Percentiles rank a stretch among this genome's conserved stretches.
phyloP scores from a whole-genome alignment of 2,113 vertebrate species.

The Heloderma charlesbogerti region DNA sequence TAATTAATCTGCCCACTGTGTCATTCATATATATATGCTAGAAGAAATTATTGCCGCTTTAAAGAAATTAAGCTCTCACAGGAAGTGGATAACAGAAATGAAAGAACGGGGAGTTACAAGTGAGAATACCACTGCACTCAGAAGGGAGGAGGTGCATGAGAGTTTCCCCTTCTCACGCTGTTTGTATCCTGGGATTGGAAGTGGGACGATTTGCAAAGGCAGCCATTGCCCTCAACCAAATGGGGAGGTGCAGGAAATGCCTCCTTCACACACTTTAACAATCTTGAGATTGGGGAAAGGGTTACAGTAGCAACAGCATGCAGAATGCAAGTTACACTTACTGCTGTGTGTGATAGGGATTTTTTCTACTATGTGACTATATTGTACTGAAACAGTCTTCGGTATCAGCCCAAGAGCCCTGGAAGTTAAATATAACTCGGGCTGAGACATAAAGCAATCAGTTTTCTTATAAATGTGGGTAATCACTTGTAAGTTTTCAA shows the following conservation, averaged over 20 bases:
- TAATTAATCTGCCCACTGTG: too few species aligned
- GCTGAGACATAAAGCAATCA: conserved; percentile 37
- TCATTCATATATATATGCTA: not conserved
- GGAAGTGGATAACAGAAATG: not conserved
- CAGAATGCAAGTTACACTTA: not conserved
- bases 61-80: not conserved
- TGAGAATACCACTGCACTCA: not conserved
- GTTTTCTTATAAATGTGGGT: conserved; percentile 20
- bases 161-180: not conserved
- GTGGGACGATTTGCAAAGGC: not conserved
- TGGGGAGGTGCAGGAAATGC: not conserved
- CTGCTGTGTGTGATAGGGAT: not conserved
- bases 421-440: not conserved
- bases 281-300: not conserved
- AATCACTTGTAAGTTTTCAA: conserved; percentile 30
- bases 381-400: conserved; percentile 19
- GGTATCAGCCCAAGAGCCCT: not conserved
- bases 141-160: not conserved
- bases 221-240: not conserved
- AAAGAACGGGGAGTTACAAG: not conserved
- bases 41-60: not conserved
- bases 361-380: not conserved
- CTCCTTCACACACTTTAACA: not conserved
- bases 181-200: not conserved
- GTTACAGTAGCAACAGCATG: not conserved